A percentile compares a stretch with the other conserved stretches of the same genome.
Conservation (phyloP, 1,140 invertebrate species). For the Himalopsyche phryganea region DNA sequence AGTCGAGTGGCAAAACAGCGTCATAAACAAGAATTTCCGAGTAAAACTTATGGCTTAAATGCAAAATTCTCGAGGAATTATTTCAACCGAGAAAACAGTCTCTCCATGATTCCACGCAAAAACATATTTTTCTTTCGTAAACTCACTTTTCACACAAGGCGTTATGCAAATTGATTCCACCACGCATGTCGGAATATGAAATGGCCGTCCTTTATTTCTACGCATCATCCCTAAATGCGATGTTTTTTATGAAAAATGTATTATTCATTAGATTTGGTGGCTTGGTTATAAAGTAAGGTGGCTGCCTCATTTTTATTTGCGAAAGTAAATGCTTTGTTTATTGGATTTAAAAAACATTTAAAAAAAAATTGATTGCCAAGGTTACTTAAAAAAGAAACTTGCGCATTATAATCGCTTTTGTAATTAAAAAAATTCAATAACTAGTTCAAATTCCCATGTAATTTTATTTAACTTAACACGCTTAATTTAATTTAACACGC, state of each 20-base stretch:
- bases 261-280: conserved; percentile 32
- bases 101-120: conserved; percentile 10
- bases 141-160: conserved; percentile 27
- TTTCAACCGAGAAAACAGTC: conserved; percentile 3
- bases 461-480: no score
- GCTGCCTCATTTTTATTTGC: conserved; percentile 18
- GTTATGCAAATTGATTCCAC: conserved; percentile 33
- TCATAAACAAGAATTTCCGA: conserved; percentile 3
- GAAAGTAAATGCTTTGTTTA: conserved; percentile 33
- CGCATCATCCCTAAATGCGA: conserved; percentile 32
- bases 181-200: conserved; percentile 32
- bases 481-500: no score
- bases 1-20: conserved; percentile 3
- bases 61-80: conserved; percentile 12
- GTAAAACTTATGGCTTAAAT: not conserved
- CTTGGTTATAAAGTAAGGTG: conserved; percentile 4
- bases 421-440: no score
- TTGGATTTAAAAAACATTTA: conserved; percentile 30
- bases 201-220: conserved; percentile 31
- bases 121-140: conserved; percentile 31
- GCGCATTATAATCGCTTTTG: no score
- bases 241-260: conserved; percentile 33
- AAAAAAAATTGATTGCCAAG: no score
- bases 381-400: no score
- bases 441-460: no score